Percentiles rank a stretch among this genome's conserved stretches.
phyloP scores from a whole-genome alignment of 30 jellyfish, hydroid and myxozoan species.

The Thelohanellus kitauei region DNA sequence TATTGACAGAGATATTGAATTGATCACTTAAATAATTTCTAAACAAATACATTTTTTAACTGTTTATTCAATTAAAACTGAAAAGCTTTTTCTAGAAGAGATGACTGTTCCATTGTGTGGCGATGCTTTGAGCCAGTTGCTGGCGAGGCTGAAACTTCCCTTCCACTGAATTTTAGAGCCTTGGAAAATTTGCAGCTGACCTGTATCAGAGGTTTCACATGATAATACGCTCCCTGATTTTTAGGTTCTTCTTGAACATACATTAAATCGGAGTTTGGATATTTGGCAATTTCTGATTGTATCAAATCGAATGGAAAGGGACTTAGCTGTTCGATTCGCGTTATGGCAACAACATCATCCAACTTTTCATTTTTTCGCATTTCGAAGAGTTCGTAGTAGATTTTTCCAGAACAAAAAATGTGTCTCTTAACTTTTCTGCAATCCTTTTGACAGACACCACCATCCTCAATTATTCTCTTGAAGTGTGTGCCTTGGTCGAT shows the following conservation, averaged over 20 bases:
- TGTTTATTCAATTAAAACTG: no score
- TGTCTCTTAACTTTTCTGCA: slow-evolving; percentile 40
- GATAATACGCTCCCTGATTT: slow-evolving; percentile 69
- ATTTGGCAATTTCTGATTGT: slow-evolving; percentile 29
- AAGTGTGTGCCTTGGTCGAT: slow-evolving; percentile 59
- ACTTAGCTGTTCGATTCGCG: slow-evolving; percentile 91
- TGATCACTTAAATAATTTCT: no score
- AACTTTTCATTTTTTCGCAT: slow-evolving; percentile 21
- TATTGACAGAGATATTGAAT: no score
- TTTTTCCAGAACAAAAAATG: slow-evolving; percentile 68
- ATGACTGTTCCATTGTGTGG: slow-evolving; percentile 41
- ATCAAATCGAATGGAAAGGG: slow-evolving; percentile 97
- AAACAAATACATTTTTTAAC: no score
- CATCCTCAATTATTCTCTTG: slow-evolving; percentile 31
- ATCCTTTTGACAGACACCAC: slow-evolving; percentile 24
- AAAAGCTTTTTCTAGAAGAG: no score
- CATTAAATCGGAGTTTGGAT: slow-evolving; percentile 48
- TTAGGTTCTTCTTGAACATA: slow-evolving; percentile 98
- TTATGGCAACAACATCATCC: slow-evolving; percentile 35
- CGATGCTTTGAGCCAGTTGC: slow-evolving; percentile 81
- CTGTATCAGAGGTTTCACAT: slow-evolving; percentile 56
- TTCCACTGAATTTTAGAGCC: slow-evolving; percentile 33
- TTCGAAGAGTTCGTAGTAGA: slow-evolving; percentile 37
- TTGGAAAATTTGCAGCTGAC: neutral
- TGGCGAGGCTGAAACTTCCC: slow-evolving; percentile 59